Percentiles rank a stretch among this genome's conserved stretches.
Conservation (phyloP, 2,113 vertebrate genomes). For the Pseudopipra pipra region DNA sequence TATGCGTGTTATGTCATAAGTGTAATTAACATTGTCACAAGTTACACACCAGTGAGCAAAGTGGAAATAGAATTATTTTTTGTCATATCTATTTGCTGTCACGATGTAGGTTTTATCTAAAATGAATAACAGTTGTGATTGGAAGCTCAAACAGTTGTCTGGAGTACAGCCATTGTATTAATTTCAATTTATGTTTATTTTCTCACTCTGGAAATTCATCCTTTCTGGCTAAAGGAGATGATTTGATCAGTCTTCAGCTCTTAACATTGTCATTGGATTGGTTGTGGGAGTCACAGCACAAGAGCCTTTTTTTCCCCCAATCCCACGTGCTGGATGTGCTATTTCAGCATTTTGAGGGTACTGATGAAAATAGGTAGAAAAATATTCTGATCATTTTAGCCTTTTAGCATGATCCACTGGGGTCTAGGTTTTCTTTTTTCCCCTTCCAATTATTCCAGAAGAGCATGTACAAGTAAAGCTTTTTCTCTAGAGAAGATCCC, state of each 20-base stretch:
- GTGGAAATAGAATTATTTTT: background rate
- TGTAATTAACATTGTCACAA: background rate
- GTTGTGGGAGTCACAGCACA: background rate
- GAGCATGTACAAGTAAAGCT: background rate
- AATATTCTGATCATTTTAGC: background rate
- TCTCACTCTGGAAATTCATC: background rate
- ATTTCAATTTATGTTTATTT: background rate
- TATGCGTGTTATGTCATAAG: background rate
- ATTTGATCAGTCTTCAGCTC: background rate
- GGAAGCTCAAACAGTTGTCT: background rate
- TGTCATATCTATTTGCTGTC: background rate
- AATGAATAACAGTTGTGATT: background rate
- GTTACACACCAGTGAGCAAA: background rate
- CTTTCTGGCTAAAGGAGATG: background rate
- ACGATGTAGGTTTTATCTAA: background rate
- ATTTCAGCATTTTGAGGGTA: background rate
- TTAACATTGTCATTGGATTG: background rate
- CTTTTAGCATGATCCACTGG: background rate
- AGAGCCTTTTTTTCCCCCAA: background rate
- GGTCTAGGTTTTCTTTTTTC: background rate
- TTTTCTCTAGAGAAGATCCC: background rate
- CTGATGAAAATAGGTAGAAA: background rate
- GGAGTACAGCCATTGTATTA: fast-evolving
- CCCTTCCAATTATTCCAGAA: background rate
- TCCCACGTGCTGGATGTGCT: fast-evolving